Base-by-base conservation (phyloP, 92 coral and sea anemone species). In the Phenganax stokvisi region DNA sequence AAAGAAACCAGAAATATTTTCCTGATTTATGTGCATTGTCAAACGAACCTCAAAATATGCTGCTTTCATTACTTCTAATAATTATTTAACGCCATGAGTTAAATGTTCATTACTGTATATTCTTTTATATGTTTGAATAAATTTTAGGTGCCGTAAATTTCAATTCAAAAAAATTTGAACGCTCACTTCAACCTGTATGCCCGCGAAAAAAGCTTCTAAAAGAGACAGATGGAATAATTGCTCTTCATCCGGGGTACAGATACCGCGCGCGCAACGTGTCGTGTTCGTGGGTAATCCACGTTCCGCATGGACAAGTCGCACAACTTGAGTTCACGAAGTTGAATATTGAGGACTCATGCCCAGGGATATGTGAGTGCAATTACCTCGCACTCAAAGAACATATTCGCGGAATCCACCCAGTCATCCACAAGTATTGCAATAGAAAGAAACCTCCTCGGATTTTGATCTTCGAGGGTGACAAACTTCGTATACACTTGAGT, bases 281-380 rank as follows among this genome's bases (percentile, higher is more conserved):
- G 74, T 79, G 83, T 51, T 79, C 74, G 51, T 79, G 83, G 83
- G 20, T 64, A 27, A 63, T 79, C 54, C 73, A 65, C 60, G 73
- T 54, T 0, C 12, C 74, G 74, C 73, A 74, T n/a, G 73, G 83
- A 17, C 69, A 51, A 9, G 60, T 61, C 57, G 73, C 69, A 63
- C 51, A 79, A 52, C 74, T 79, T 25, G 61, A 62, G 27, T 79
- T 79, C 74, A 10, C 59, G 15, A 69, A 10, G 10, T 63, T 79
- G 44, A 54, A 79, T 73, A 54, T 79, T 44, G 74, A 52, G 59
- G 83, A 79, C 73, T 53, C 58, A 0, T 79, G 83, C 55, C 74
- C 83, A 28, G 83, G 83, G 10, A 64, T 65, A 79, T 79, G 83
- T 37, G 15, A 20, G 74, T 79, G 83, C 53, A 79, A 79, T 62